These are phyloP conservation scores for Bombus superbus DNA, from an alignment of 1,140 invertebrate genomes.

Conservation along the genomic window DNA sequence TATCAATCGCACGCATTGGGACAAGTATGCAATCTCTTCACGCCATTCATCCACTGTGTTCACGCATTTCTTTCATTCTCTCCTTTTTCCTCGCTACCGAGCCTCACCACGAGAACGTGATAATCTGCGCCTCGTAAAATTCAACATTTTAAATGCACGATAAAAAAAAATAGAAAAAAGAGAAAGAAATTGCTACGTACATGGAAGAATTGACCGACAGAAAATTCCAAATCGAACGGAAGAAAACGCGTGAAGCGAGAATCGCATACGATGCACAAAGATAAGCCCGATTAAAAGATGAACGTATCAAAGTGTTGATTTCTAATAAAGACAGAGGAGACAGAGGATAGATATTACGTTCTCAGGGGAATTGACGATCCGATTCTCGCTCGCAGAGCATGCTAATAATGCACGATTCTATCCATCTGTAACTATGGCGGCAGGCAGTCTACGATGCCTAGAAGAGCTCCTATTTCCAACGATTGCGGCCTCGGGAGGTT, in stretches of 20 bases:
- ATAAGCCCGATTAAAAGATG: not conserved
- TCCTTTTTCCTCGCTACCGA: not conserved
- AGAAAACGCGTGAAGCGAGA: not conserved
- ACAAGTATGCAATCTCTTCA: not conserved
- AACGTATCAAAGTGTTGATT: not conserved
- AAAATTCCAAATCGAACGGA: not conserved
- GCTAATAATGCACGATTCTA: not conserved
- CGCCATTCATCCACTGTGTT: not conserved
- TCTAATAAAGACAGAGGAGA: not conserved
- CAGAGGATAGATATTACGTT: not conserved
- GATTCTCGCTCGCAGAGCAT: not conserved
- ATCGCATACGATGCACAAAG: not conserved
- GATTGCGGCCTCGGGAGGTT: constrained; percentile 32
- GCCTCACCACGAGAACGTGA: not conserved
- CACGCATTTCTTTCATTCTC: not conserved
- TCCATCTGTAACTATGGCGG: constrained; percentile 60
- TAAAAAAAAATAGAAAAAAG: too few species aligned
- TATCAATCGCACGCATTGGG: constrained; percentile 27
- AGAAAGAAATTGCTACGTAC: too few species aligned
- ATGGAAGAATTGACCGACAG: too few species aligned
- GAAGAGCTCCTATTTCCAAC: constrained; percentile 46
- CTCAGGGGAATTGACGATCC: not conserved
- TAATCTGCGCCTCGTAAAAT: too few species aligned
- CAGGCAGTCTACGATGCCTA: constrained; percentile 73
- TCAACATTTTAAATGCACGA: too few species aligned